Percentiles rank a stretch among this genome's conserved stretches.
phyloP scores from a whole-genome alignment of 2,113 vertebrate species.

The Sylvicapra grimmia region DNA sequence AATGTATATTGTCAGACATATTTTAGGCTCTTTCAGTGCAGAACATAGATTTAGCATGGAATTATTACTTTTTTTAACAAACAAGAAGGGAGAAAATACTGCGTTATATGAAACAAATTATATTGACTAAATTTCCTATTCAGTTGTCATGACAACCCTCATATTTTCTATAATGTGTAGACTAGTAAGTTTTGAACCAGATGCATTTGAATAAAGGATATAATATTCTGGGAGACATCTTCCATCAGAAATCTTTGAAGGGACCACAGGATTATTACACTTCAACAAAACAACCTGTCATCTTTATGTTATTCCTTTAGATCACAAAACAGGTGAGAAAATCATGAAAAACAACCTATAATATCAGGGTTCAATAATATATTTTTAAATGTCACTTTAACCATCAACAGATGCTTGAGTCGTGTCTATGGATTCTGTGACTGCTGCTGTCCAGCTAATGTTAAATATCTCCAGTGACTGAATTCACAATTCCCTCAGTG shows the following conservation, averaged over 20 bases:
- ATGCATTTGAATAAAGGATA: not conserved
- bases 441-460: not conserved
- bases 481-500: not conserved
- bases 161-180: slow-evolving; percentile 36
- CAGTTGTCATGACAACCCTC: slow-evolving; percentile 57
- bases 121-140: slow-evolving; percentile 34
- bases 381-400: not conserved
- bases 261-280: not conserved
- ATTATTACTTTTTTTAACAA: slow-evolving; percentile 38
- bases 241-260: not conserved
- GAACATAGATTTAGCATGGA: not conserved
- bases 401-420: not conserved
- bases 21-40: not conserved
- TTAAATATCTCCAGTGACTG: not conserved
- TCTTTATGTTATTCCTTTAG: not conserved
- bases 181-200: slow-evolving; percentile 43
- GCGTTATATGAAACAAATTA: slow-evolving; percentile 24
- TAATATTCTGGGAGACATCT: not conserved
- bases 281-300: slow-evolving; percentile 1
- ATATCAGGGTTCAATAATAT: not conserved
- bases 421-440: not conserved
- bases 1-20: not conserved
- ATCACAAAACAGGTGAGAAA: not conserved
- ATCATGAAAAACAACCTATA: not conserved
- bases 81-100: slow-evolving; percentile 26